Conservation (phyloP, 2,888 invertebrate species). For the Marronus borbonicus region DNA sequence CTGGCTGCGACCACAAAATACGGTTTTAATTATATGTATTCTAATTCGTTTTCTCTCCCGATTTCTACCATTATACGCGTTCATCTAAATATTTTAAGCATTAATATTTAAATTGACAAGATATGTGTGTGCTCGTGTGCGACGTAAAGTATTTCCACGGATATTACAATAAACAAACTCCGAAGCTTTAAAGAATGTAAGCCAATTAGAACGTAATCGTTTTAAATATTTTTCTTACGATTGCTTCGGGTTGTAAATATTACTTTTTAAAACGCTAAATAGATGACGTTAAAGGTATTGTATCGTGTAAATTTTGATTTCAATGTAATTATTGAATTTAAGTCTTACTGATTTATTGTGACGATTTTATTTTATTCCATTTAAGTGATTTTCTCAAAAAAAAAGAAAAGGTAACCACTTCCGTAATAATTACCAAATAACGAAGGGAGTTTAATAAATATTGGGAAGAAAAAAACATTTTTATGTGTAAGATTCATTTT, state of each 20-base stretch:
- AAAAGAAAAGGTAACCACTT: no score
- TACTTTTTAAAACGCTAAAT: not conserved
- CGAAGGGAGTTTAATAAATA: no score
- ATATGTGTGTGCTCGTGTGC: not conserved
- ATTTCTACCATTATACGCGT: slow-evolving; percentile 21
- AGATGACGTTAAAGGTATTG: no score
- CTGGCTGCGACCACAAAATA: not conserved
- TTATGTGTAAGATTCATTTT: no score
- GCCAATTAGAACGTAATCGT: slow-evolving; percentile 17
- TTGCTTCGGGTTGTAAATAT: slow-evolving; percentile 16
- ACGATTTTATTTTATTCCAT: no score
- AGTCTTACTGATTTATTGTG: no score
- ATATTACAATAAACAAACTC: slow-evolving; percentile 18
- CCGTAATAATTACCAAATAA: no score
- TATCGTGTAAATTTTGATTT: no score
- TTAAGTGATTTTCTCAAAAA: no score
- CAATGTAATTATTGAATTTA: no score
- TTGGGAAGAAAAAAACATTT: no score
- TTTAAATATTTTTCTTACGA: slow-evolving; percentile 10
- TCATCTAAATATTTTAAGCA: slow-evolving; percentile 35
- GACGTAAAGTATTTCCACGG: not conserved
- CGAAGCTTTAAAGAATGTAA: slow-evolving; percentile 10
- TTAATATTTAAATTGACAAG: slow-evolving; percentile 19
- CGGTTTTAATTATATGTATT: slow-evolving; percentile 1
- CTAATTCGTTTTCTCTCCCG: not conserved